phyloP scores from a whole-genome alignment of 2,113 vertebrate species.

The Aptenodytes patagonicus region DNA sequence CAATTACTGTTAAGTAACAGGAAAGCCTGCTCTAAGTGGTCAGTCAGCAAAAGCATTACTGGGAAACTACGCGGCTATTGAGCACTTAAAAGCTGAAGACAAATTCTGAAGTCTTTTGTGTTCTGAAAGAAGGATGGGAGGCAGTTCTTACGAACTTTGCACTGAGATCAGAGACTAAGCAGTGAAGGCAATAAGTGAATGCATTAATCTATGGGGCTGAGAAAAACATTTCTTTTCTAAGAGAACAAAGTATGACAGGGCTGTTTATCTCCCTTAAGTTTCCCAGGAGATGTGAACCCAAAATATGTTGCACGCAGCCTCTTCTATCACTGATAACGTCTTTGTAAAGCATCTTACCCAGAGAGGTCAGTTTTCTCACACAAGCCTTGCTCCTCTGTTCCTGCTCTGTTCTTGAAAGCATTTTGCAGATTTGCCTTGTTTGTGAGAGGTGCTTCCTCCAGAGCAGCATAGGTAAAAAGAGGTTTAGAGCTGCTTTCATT shows the following conservation, averaged over 20 bases:
- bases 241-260: background rate
- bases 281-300: background rate
- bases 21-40: background rate
- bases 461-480: background rate
- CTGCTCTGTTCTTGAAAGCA: background rate
- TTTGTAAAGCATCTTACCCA: background rate
- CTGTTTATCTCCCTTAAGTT: slow-evolving; percentile 29
- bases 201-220: background rate
- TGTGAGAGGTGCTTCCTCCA: background rate
- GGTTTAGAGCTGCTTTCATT: background rate
- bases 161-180: background rate
- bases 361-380: background rate
- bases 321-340: background rate
- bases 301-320: background rate
- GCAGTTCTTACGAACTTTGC: background rate
- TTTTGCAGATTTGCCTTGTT: background rate
- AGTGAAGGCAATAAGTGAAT: background rate
- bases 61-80: background rate
- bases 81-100: slow-evolving; percentile 9
- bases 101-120: background rate
- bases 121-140: background rate
- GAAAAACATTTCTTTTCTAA: background rate
- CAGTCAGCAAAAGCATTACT: background rate
- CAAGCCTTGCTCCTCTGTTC: background rate
- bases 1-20: background rate